Base-by-base conservation (phyloP, 2,888 invertebrate genomes). In the Ptilodon capucinus region DNA sequence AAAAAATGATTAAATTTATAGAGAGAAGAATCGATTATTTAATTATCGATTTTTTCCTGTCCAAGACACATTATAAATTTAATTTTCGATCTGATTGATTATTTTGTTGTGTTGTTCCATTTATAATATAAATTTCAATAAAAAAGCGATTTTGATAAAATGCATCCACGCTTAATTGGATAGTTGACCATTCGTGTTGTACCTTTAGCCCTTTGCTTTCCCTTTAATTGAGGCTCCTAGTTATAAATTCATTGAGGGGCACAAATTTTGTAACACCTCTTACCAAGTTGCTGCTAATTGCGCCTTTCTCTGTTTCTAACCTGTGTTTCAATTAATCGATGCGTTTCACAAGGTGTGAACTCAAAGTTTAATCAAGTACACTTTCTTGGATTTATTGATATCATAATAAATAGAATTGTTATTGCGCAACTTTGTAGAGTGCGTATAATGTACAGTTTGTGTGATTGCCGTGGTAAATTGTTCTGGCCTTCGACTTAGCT, bases 191-290 rank as follows among this genome's bases (percentile, higher is more conserved):
- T 68, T 67, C 64, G 63, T 57, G 60, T 63, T 55, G 57, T 58
- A 60, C 54, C 57, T 64, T 57, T 67, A 46, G 68, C 75, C 79
- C 79, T 80, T 83, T 81, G 72, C 86, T 89, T 89, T 89, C 88
- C 76, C 88, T 81, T 81, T 90, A 88, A 89, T 91, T 88, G 86
- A 79, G 65, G 65, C 81, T 81, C 82, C 86, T 86, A 81, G 80
- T 81, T 81, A 83, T 87, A 85, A 84, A 85, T 84, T 85, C 79
- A 84, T 82, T 84, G 82, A 79, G 76, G 76, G 74, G 75, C 81
- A 86, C 81, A 82, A 81, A 82, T 86, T 85, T 85, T 84, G 86
- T 86, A 86, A 84, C 85, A 86, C 83, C 82, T 78, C 70, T 71
- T 69, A 77, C 72, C 74, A 73, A 83, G 81, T 76, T 69, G 64